Evolutionary conservation across 2,797 vertebrate species (phyloP).

Genomic region (Arremon aurantiirostris): DNA sequence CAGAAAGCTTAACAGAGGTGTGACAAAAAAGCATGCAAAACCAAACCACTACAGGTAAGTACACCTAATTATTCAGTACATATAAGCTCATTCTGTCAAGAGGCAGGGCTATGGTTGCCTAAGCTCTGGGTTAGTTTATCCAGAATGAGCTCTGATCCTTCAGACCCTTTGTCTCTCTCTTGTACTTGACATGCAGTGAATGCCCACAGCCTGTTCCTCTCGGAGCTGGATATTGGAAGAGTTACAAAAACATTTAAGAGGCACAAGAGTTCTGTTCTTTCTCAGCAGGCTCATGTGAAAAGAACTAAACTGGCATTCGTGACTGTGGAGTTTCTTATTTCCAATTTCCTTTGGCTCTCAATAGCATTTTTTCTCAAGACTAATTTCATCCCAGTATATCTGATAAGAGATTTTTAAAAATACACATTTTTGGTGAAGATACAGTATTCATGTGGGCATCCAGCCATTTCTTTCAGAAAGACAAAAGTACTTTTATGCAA

Average conservation of each 20-base stretch:
- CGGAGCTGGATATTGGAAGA: background rate
- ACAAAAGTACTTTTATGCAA: background rate
- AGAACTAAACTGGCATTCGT: background rate
- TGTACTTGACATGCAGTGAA: background rate
- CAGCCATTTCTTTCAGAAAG: slow-evolving; percentile 51
- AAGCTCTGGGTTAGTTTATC: background rate
- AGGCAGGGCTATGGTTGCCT: background rate
- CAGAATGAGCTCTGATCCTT: background rate
- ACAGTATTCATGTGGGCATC: slow-evolving; percentile 14
- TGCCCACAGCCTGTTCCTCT: background rate
- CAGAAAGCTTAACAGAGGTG: background rate
- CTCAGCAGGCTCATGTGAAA: background rate
- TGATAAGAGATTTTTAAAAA: slow-evolving; percentile 23
- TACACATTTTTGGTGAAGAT: slow-evolving; percentile 50
- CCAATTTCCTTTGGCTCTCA: background rate
- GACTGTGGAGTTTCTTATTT: background rate
- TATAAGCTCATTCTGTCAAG: background rate
- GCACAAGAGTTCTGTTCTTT: background rate
- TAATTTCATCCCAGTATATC: slow-evolving; percentile 50
- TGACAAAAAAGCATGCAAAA: background rate
- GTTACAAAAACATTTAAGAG: background rate
- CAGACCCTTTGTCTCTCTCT: background rate
- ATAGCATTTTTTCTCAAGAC: background rate
- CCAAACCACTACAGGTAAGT: background rate
- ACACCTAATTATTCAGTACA: background rate